Evolutionary conservation across 2,113 vertebrate species (phyloP), one percentile per base, ranked within the genome.

Genomic region (Epinephelus cyanopodus): DNA sequence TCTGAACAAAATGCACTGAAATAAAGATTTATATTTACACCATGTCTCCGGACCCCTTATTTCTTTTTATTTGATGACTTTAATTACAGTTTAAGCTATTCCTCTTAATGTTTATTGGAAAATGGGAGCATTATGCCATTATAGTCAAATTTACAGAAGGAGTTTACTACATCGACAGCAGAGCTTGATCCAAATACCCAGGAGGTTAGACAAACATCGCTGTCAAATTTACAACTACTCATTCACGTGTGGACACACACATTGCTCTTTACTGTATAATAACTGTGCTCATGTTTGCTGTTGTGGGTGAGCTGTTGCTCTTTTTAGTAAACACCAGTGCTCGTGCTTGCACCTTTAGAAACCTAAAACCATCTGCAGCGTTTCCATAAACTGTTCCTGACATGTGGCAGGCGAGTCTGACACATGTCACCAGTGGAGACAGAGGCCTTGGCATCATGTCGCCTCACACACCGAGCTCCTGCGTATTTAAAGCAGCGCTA

Each of bases 401-500:
- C 92, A 91, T 92, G 85, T 86, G 87, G 87, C 87, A 86, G 85
- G 83, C 81, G 88, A 85, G 89, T 83, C 81, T 92, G 93, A 95
- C 92, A 92, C 82, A 91, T 92, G 94, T 94, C 90, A 87, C 90
- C 87, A 75, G 68, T 85, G 93, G 89, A 92, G 93, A 93, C 92
- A 86, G 89, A 89, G 90, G 92, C 88, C 89, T 78, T 90, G 86
- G 93, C 90, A 88, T 79, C 87, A 57, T 29, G 74, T 88, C 77
- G 81, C 89, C 92, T 93, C 92, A 87, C 92, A 91, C 91, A 89
- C 87, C 10, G 39, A 82, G 92, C 91, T 87, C 56, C 92, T 84
- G 85, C 79, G 64, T 90, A 83, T 90, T 92, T 91, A 89, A 89
- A 93, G 91, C 91, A 74, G 81, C 45, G 47, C 92, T 92, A 91